Percentiles rank a stretch among this genome's conserved stretches.
phyloP scores from a whole-genome alignment of 2,113 vertebrate genomes.

The Microcebus ravelobensis region DNA sequence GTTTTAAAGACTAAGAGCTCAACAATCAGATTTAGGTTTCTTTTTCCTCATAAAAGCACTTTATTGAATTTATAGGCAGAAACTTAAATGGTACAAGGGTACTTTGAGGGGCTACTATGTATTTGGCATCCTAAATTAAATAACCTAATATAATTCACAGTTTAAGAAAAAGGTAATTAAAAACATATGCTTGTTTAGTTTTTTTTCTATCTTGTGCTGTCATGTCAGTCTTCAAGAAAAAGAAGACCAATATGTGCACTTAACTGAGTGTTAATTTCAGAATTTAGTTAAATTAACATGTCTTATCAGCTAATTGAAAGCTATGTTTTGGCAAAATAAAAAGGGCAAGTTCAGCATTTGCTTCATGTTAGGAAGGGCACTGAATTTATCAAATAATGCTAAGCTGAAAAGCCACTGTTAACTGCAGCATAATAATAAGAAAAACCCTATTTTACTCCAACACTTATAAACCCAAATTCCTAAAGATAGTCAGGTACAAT shows the following conservation, averaged over 20 bases:
- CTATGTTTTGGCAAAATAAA: slow-evolving; percentile 32
- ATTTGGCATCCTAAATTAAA: slow-evolving; percentile 60
- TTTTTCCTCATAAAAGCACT: slow-evolving; percentile 17
- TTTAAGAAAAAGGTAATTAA: slow-evolving; percentile 56
- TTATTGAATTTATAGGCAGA: slow-evolving; percentile 58
- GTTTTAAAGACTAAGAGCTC: slow-evolving; percentile 42
- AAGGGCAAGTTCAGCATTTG: background rate
- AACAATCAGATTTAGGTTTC: background rate
- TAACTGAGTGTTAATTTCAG: slow-evolving; percentile 48
- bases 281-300: slow-evolving; percentile 54
- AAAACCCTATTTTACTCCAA: background rate
- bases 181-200: slow-evolving; percentile 52
- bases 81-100: slow-evolving; percentile 38
- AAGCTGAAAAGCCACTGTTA: background rate
- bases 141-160: background rate
- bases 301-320: slow-evolving; percentile 22
- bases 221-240: slow-evolving; percentile 40
- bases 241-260: background rate
- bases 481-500: background rate
- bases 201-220: slow-evolving; percentile 54
- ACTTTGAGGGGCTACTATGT: slow-evolving; percentile 29
- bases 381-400: background rate
- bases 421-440: background rate
- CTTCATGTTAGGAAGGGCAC: background rate
- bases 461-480: background rate